These are phyloP conservation scores for human (Homo sapiens) DNA, from an alignment of 2,113 vertebrate genomes.

Conservation along the genomic window GRCh38 chr6:88492501-88493000, in stretches of 20 bases:
- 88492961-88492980: not conserved
- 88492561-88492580: not conserved
- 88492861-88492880: not conserved
- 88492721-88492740: not conserved
- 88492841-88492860: not conserved
- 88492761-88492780: not conserved
- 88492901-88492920: not conserved
- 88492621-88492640: not conserved
- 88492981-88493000: not conserved
- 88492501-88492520: not conserved
- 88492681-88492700: not conserved
- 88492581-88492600: not conserved
- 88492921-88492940: not conserved
- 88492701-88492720: not conserved
- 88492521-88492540: not conserved
- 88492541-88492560: not conserved
- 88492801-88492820: not conserved
- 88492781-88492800: not conserved
- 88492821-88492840: not conserved
- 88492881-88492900: not conserved
- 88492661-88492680: slow-evolving; percentile 31
- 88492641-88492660: not conserved
- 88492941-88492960: not conserved
- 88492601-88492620: not conserved
- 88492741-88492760: not conserved